Evolutionary conservation across 64 coral and sea anemone genomes (phyloP).

Genomic region (Actinia tenebrosa): DNA sequence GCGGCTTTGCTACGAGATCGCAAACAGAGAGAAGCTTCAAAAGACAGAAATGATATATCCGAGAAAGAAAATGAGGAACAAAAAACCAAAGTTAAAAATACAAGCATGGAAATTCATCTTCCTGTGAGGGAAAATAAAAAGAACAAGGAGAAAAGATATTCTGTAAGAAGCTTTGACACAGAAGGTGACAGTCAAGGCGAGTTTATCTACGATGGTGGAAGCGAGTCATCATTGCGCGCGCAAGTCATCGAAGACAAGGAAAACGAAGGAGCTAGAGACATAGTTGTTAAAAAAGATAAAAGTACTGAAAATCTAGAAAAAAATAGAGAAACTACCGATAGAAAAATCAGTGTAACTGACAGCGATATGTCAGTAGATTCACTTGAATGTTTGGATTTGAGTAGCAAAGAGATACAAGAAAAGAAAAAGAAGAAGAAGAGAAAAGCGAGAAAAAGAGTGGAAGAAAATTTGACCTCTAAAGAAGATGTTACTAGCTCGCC

Average conservation of each 20-base stretch:
- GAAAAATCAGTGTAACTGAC: neutral
- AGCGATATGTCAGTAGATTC: slow-evolving; percentile 20
- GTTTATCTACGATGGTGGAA: neutral
- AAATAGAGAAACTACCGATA: neutral
- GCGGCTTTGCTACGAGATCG: slow-evolving; percentile 13
- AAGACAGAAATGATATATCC: neutral
- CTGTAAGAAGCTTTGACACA: neutral
- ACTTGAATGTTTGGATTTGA: neutral
- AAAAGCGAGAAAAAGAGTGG: neutral
- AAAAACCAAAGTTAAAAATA: neutral
- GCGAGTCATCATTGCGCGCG: neutral
- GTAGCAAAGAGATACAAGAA: neutral
- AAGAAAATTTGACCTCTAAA: neutral
- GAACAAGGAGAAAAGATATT: neutral
- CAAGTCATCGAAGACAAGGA: neutral
- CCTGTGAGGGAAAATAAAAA: neutral
- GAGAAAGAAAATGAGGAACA: neutral
- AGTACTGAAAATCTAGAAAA: neutral
- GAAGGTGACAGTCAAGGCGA: neutral
- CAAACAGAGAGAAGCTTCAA: slow-evolving; percentile 15
- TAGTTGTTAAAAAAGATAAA: neutral
- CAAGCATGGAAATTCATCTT: neutral
- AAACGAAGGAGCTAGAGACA: neutral
- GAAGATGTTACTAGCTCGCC: neutral
- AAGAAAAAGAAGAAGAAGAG: slow-evolving; percentile 5